These are phyloP conservation scores for Orthosia gothica DNA, from an alignment of 2,888 invertebrate genomes.

Conservation along the genomic window DNA sequence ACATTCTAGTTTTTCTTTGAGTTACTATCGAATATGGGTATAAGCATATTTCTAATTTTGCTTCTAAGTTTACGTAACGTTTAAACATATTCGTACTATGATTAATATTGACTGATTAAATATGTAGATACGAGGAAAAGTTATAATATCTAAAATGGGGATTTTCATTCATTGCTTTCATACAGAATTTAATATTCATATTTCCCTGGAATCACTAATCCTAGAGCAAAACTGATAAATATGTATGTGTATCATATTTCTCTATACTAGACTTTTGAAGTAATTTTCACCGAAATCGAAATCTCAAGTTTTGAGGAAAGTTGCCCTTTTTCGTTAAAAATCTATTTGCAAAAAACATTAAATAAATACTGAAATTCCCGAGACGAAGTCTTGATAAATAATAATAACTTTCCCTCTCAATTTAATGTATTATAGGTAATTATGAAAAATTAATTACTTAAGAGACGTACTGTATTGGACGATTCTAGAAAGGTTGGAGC, in stretches of 20 bases:
- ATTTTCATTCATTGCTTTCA: not conserved
- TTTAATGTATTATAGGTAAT: slow-evolving; percentile 53
- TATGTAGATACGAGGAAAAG: not conserved
- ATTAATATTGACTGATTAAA: not conserved
- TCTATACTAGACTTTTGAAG: not conserved
- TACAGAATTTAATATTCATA: not conserved
- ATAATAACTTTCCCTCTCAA: slow-evolving; percentile 36
- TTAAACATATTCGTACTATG: too few relatives aligned
- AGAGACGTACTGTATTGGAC: slow-evolving; percentile 50
- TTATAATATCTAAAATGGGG: not conserved
- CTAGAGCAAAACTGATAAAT: too few relatives aligned
- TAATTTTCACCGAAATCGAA: not conserved
- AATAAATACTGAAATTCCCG: not conserved
- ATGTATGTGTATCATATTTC: not conserved
- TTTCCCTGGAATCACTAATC: not conserved
- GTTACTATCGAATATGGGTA: too few relatives aligned
- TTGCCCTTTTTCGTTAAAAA: not conserved
- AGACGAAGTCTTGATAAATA: slow-evolving; percentile 32
- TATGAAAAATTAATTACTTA: slow-evolving; percentile 62
- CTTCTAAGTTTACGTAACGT: too few relatives aligned
- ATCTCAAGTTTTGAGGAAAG: not conserved
- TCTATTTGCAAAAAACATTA: slow-evolving; percentile 12
- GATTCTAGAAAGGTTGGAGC: slow-evolving; percentile 58
- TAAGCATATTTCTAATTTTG: too few relatives aligned
- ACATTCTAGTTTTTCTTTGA: too few relatives aligned